phyloP scores from a whole-genome alignment of 2,797 vertebrate species.

The Poeciliopsis presidionis region DNA sequence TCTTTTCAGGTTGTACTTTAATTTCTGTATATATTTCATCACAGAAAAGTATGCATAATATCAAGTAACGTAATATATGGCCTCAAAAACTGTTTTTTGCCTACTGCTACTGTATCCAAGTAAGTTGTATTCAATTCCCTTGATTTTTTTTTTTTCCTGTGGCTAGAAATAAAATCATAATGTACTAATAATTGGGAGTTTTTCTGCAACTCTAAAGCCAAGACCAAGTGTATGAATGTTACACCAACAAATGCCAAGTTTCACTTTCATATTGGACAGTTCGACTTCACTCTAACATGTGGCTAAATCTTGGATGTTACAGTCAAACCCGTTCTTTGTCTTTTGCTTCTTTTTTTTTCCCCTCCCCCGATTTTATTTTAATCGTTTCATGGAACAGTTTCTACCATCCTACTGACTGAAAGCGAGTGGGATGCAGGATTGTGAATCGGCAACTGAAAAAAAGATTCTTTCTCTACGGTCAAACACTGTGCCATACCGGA shows the following conservation, averaged over 20 bases:
- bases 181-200: constrained; percentile 56
- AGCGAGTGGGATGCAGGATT: constrained; percentile 63
- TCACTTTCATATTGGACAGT: constrained; percentile 50
- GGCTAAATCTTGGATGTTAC: constrained; percentile 52
- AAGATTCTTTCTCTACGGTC: constrained; percentile 74
- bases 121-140: constrained; percentile 48
- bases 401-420: constrained; percentile 83
- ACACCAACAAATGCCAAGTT: constrained; percentile 66
- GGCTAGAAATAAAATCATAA: constrained; percentile 40
- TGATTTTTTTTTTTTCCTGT: constrained; percentile 19
- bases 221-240: constrained; percentile 66
- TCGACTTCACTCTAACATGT: constrained; percentile 50
- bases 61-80: constrained; percentile 44
- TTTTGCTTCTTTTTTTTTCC: background rate
- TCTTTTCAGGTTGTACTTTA: constrained; percentile 46
- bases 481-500: constrained; percentile 83
- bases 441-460: constrained; percentile 55
- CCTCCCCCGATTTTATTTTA: too few species aligned
- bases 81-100: constrained; percentile 39
- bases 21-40: constrained; percentile 37
- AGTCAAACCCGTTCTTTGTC: constrained; percentile 44
- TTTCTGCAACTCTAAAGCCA: constrained; percentile 57
- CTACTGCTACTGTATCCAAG: constrained; percentile 53
- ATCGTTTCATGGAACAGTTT: constrained; percentile 57
- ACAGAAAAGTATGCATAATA: constrained; percentile 46